Evolutionary conservation across 1,140 invertebrate genomes (phyloP).

Genomic region (Triops longicaudatus): DNA sequence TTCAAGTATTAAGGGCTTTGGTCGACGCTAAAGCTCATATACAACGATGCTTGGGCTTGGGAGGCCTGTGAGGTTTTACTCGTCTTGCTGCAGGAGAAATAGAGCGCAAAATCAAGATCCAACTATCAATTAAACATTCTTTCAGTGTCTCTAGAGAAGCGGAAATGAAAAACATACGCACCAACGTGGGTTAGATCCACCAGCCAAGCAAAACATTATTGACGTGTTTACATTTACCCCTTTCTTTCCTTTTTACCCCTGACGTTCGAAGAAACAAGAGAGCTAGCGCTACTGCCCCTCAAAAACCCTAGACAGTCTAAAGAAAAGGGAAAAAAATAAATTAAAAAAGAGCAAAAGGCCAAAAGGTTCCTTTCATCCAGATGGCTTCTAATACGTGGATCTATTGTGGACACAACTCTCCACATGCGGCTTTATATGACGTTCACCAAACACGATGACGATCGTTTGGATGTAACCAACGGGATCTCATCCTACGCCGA

Average conservation of each 20-base stretch:
- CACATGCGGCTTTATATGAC: constrained; percentile 15
- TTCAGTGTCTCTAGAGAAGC: background rate
- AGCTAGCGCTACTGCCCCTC: background rate
- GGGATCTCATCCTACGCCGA: background rate
- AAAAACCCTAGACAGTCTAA: background rate
- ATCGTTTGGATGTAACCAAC: background rate
- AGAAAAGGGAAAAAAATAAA: background rate
- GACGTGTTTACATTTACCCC: constrained; percentile 5
- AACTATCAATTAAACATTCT: background rate
- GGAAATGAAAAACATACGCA: background rate
- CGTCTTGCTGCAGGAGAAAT: background rate
- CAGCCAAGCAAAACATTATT: background rate
- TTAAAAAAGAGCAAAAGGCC: background rate
- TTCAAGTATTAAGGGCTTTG: background rate
- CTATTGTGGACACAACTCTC: constrained; percentile 11
- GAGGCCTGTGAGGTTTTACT: background rate
- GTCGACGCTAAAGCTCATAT: background rate
- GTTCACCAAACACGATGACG: constrained; percentile 9
- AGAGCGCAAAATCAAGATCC: background rate
- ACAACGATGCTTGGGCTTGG: background rate
- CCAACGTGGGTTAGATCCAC: background rate
- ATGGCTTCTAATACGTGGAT: background rate
- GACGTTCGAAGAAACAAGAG: background rate
- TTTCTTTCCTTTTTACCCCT: background rate
- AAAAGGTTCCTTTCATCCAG: background rate